Evolutionary conservation across 2,797 vertebrate genomes (phyloP).

Genomic region (Gobio occitaniae): DNA sequence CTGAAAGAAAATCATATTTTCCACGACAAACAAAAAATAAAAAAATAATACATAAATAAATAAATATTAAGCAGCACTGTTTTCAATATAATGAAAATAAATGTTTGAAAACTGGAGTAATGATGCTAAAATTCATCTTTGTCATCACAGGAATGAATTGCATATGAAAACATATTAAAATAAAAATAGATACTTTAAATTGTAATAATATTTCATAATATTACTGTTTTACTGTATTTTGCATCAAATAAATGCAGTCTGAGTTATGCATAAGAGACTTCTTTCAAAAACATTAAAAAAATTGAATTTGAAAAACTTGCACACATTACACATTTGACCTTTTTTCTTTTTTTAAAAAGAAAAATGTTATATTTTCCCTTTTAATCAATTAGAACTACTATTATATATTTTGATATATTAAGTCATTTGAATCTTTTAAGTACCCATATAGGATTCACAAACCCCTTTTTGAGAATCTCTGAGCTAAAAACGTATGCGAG

Average conservation of each 20-base stretch:
- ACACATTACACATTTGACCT: too few relatives aligned
- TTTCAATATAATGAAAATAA: too few relatives aligned
- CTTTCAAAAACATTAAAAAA: neutral
- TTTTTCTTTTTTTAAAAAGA: neutral
- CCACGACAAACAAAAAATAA: neutral
- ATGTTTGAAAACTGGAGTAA: neutral
- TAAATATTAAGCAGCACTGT: too few relatives aligned
- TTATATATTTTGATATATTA: neutral
- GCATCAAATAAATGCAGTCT: neutral
- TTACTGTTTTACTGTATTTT: neutral
- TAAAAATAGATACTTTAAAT: neutral
- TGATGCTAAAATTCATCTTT: neutral
- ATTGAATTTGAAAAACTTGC: too few relatives aligned
- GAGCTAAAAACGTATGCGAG: slow-evolving; percentile 19
- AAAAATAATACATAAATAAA: too few relatives aligned
- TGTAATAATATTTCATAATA: neutral
- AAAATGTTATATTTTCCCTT: neutral
- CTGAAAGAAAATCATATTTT: neutral
- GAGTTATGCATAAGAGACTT: neutral
- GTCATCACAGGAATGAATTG: neutral
- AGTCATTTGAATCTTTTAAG: neutral
- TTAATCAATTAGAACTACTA: neutral
- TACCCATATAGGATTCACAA: neutral
- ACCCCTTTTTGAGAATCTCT: neutral
- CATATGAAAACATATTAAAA: neutral